phyloP scores from a whole-genome alignment of 2,113 vertebrate species.

The Gopherus flavomarginatus region DNA sequence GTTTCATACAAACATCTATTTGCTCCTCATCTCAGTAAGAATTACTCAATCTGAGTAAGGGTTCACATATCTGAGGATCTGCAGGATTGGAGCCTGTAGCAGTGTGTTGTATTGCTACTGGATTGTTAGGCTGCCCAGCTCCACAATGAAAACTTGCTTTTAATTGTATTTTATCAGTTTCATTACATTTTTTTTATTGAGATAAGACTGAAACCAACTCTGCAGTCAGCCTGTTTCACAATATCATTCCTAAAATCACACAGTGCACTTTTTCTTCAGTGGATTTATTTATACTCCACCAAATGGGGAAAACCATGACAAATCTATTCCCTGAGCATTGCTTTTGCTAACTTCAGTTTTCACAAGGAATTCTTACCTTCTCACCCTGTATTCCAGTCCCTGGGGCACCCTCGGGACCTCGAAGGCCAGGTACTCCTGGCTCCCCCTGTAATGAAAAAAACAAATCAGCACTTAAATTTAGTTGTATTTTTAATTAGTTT shows the following conservation, averaged over 20 bases:
- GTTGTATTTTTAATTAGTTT: background rate
- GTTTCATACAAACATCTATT: background rate
- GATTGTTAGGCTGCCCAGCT: background rate
- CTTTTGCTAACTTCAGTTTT: background rate
- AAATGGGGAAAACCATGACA: background rate
- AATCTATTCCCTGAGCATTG: background rate
- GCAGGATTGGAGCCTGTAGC: background rate
- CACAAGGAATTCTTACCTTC: conserved; percentile 80
- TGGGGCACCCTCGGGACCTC: conserved; percentile 85
- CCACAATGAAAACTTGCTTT: background rate
- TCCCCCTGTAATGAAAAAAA: conserved; percentile 81
- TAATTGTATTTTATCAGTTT: background rate
- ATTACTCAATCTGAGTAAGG: background rate
- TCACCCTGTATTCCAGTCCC: conserved; percentile 89
- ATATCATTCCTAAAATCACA: background rate
- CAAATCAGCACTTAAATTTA: background rate
- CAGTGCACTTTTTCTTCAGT: background rate
- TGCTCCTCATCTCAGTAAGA: too few species aligned
- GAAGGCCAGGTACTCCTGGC: conserved; percentile 83
- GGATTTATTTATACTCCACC: background rate
- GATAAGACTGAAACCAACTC: background rate
- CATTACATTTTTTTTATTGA: background rate
- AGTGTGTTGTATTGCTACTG: background rate
- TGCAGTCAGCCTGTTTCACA: background rate
- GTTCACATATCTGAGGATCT: background rate